phyloP scores from a whole-genome alignment of 2,797 vertebrate genomes.

The Pseudocheirus occidentalis region DNA sequence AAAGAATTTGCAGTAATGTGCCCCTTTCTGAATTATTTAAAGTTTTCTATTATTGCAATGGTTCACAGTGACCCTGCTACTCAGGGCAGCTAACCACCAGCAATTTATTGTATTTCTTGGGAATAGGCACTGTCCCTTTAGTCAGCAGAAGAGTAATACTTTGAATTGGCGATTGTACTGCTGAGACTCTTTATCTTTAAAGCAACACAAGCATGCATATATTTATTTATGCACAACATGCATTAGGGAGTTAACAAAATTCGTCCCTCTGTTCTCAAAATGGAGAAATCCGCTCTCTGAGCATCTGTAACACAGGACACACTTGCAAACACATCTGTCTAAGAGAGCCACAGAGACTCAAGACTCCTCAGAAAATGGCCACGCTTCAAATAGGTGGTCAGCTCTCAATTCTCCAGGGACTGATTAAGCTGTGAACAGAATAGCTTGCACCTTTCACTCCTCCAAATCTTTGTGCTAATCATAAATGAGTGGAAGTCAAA shows the following conservation, averaged over 20 bases:
- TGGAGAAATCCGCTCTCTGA: neutral
- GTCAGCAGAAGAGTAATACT: neutral
- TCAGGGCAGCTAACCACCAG: neutral
- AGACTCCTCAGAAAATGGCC: neutral
- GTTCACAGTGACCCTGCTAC: neutral
- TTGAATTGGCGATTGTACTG: neutral
- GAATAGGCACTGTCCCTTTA: neutral
- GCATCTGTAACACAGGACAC: neutral
- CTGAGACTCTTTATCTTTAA: neutral
- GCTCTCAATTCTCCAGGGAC: neutral
- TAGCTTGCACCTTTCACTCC: neutral
- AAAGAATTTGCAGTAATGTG: neutral
- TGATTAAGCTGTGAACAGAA: neutral
- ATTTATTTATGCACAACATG: neutral
- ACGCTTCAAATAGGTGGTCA: neutral
- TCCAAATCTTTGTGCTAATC: neutral
- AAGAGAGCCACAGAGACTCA: neutral
- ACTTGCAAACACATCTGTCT: neutral
- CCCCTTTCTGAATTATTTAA: neutral
- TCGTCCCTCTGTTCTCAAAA: neutral
- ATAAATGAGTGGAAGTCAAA: neutral
- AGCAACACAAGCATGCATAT: too few species aligned
- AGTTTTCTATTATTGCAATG: neutral
- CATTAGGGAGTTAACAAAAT: neutral
- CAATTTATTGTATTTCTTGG: neutral